phyloP scores from a whole-genome alignment of 2,888 invertebrate genomes.

The Apamea monoglypha region DNA sequence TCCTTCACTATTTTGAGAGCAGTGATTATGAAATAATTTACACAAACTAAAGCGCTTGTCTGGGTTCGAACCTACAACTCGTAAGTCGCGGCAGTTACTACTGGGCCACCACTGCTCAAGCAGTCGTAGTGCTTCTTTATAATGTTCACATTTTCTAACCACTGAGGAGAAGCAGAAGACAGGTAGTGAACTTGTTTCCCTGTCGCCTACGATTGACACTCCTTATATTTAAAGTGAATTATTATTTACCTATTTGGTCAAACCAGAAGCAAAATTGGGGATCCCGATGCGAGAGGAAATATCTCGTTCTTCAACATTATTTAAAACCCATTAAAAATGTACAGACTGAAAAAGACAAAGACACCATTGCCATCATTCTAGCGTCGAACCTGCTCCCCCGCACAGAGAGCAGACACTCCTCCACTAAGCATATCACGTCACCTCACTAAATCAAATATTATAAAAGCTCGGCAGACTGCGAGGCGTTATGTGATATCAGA shows the following conservation, averaged over 20 bases:
- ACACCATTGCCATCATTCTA: neutral
- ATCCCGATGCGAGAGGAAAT: neutral
- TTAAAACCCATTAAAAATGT: too few relatives aligned
- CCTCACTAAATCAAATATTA: slow-evolving; percentile 34
- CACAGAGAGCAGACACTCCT: neutral
- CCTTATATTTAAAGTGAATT: slow-evolving; percentile 9
- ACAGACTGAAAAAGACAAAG: neutral
- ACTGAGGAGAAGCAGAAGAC: neutral
- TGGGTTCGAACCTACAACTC: too few relatives aligned
- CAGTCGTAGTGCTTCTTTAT: neutral
- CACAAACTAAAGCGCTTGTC: neutral
- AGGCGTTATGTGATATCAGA: slow-evolving; percentile 46
- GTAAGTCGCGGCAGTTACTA: too few relatives aligned
- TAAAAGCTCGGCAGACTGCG: slow-evolving; percentile 39
- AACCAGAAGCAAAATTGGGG: neutral
- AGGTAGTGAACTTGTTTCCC: neutral
- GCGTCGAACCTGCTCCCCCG: neutral
- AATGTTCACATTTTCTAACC: neutral
- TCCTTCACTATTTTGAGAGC: too few relatives aligned
- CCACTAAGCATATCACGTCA: slow-evolving; percentile 8
- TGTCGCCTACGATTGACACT: slow-evolving; percentile 4
- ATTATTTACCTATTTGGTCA: neutral
- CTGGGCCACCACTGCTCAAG: neutral
- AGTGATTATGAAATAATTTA: neutral
- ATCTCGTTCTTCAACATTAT: too few relatives aligned